Evolutionary conservation across 2,888 invertebrate species (phyloP), one percentile per base, ranked within the genome.

Genomic region (Galerucella nymphaeae): DNA sequence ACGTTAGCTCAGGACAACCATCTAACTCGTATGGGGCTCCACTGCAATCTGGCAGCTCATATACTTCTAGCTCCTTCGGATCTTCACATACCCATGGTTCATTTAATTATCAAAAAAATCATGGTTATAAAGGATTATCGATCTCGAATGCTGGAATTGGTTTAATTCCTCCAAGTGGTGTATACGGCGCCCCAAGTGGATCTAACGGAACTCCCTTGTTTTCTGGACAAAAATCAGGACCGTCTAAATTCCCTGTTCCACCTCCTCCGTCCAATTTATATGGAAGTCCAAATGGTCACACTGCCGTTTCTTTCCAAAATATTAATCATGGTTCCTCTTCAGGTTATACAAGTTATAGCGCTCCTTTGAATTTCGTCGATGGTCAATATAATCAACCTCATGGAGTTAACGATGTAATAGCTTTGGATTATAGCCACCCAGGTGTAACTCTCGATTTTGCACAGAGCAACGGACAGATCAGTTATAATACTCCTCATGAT

Each of bases 161-260:
- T 0, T 82, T 90, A n/a, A 85, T 89, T 9, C 90, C 91, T 2
- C 90, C 91, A 2, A 90, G 90, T 70, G 91, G 90, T 1, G 81
- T 89, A 16, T 92, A 91, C 80, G 91, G 91, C 0, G 89, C 90
- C 0, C 90, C 91, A 41, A 89, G 88, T 45, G 87, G 88, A 18
- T 83, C 85, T 70, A 86, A 87, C 78, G 87, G 87, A 45, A 85
- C 86, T n/a, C 85, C 86, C 6, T 73, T 85, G n/a, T 80, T 83
- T 41, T 74, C 79, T 38, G 80, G 78, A 66, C 71, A 77, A 18
- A 79, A 76, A 81, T 67, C 84, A 75, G 75, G 74, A 18, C 59
- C 69, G 13, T 57, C 70, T 2, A 66, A 66, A 58, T 16, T 41
- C 38, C n/a, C 41, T 18, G 10, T 30, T 16, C 59, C 59, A 30